Evolutionary conservation across 2,797 vertebrate species (phyloP).

Genomic region (Hapalemur alaotrensis): DNA sequence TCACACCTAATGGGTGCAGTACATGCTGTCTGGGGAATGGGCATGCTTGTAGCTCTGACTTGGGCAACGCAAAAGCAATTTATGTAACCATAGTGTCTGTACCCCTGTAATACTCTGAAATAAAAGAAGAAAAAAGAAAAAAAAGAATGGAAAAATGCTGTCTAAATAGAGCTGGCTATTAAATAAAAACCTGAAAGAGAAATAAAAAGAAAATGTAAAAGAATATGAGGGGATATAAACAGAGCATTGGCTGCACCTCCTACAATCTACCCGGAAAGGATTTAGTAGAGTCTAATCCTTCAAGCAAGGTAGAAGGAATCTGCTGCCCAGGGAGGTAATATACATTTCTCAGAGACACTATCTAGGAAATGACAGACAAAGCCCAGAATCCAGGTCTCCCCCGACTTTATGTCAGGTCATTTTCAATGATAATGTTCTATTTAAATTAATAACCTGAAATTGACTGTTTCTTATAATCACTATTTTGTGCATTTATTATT

Average conservation of each 20-base stretch:
- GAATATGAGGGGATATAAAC: neutral
- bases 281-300: neutral
- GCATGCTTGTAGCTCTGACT: too few relatives aligned
- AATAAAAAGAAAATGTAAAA: neutral
- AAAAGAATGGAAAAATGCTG: too few relatives aligned
- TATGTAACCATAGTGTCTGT: too few relatives aligned
- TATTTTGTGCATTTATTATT: neutral
- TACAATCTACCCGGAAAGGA: neutral
- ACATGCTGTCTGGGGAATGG: too few relatives aligned
- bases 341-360: neutral
- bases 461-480: neutral
- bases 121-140: too few relatives aligned
- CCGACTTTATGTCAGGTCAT: neutral
- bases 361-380: neutral
- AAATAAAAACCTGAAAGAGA: neutral
- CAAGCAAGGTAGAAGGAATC: neutral
- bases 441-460: neutral
- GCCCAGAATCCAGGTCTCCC: neutral
- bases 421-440: neutral
- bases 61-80: too few relatives aligned
- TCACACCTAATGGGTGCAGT: too few relatives aligned
- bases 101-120: too few relatives aligned
- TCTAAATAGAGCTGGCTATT: too few relatives aligned
- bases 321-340: neutral
- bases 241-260: neutral